Evolutionary conservation across 2,888 invertebrate genomes (phyloP).

Genomic region (Hofmannophila pseudospretella): DNA sequence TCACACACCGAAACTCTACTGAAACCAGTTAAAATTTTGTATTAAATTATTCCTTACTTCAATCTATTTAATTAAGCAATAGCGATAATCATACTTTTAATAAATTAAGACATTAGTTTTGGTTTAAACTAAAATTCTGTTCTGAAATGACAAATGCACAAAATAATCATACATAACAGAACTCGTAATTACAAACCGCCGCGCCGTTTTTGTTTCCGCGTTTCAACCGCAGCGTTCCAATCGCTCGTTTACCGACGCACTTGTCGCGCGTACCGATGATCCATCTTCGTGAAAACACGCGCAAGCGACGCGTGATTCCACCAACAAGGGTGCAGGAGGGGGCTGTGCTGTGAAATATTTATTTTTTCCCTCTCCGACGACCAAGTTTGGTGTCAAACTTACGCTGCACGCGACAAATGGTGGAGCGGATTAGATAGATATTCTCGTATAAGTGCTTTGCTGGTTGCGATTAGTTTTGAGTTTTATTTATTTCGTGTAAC

Average conservation of each 20-base stretch:
- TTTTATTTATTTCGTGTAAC: too few species aligned
- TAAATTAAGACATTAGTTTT: too few species aligned
- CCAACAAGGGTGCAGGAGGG: slow-evolving; percentile 63
- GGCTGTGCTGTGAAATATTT: slow-evolving; percentile 63
- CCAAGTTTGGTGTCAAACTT: slow-evolving; percentile 59
- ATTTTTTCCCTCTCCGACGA: slow-evolving; percentile 58
- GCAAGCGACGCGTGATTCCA: slow-evolving; percentile 73
- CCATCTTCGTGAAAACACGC: slow-evolving; percentile 71
- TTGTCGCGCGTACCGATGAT: slow-evolving; percentile 56
- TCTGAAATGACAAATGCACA: too few species aligned
- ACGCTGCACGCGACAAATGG: slow-evolving; percentile 40
- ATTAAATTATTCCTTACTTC: too few species aligned
- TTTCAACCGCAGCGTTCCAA: slow-evolving; percentile 14
- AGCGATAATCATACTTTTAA: too few species aligned
- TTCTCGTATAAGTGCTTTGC: slow-evolving; percentile 2
- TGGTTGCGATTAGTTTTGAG: background rate
- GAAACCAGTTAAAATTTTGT: too few species aligned
- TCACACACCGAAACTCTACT: too few species aligned
- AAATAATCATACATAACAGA: too few species aligned
- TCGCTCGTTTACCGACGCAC: slow-evolving; percentile 29
- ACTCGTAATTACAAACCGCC: too few species aligned
- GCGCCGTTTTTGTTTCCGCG: too few species aligned
- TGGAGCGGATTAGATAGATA: slow-evolving; percentile 12
- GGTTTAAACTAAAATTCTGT: too few species aligned
- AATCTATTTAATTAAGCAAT: too few species aligned